Conservation (phyloP, 2,113 vertebrate species). For the Leptobrachium ailaonicum region DNA sequence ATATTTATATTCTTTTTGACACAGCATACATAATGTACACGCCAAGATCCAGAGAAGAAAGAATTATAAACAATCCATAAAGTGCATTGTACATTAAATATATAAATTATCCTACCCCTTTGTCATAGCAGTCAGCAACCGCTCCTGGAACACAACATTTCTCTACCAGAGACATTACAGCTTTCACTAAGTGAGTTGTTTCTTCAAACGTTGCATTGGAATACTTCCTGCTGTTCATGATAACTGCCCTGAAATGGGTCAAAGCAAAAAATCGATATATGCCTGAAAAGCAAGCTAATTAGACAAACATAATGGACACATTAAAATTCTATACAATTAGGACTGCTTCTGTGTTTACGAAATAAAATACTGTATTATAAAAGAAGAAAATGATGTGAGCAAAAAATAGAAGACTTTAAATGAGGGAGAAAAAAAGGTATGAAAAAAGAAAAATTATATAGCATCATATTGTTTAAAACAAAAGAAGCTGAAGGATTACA, state of each 20-base stretch:
- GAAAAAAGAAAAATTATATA: no score
- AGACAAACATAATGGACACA: background rate
- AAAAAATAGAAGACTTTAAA: no score
- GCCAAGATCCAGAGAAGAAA: no score
- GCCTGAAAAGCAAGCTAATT: background rate
- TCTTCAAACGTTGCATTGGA: constrained; percentile 68
- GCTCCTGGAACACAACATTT: constrained; percentile 62
- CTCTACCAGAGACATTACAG: constrained; percentile 65
- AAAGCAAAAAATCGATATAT: constrained; percentile 5
- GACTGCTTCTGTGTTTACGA: background rate
- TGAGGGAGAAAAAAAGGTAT: no score
- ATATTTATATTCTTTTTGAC: no score
- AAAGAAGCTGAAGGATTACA: no score
- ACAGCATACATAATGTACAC: no score
- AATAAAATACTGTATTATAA: background rate
- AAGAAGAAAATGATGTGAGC: no score
- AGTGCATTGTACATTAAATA: background rate
- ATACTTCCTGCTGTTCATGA: constrained; percentile 70
- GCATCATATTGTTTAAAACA: no score
- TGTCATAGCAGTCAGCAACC: constrained; percentile 63
- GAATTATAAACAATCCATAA: no score
- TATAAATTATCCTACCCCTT: constrained; percentile 55
- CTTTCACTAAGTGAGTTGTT: constrained; percentile 57
- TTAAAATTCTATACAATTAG: no score
- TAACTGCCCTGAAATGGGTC: constrained; percentile 59